Conservation (phyloP, 2,797 vertebrate genomes). For the Betta splendens region DNA sequence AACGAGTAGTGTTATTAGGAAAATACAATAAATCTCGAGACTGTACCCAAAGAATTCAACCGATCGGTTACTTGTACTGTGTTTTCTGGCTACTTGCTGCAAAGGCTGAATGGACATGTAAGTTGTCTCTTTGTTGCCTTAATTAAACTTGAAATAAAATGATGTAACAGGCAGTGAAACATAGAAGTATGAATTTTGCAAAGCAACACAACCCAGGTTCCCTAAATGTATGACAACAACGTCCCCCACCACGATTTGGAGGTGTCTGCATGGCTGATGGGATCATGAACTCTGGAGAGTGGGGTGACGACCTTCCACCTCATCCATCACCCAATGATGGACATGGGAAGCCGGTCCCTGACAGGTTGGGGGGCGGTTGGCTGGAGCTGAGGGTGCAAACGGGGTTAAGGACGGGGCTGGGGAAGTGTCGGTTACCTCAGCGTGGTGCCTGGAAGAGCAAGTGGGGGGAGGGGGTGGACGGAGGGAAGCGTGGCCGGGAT, state of each 20-base stretch:
- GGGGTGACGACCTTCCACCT: constrained; percentile 83
- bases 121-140: too few species aligned
- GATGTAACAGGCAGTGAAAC: constrained; percentile 2
- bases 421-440: constrained; percentile 46
- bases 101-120: too few species aligned
- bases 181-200: constrained; percentile 12
- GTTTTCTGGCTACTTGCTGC: too few species aligned
- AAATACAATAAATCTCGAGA: constrained; percentile 25
- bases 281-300: constrained; percentile 80
- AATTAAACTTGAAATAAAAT: too few species aligned
- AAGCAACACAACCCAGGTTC: constrained; percentile 18
- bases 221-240: constrained; percentile 56
- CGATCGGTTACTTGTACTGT: constrained; percentile 7
- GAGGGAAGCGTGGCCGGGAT: constrained; percentile 48
- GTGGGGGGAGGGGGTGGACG: constrained; percentile 7
- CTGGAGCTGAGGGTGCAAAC: constrained; percentile 63
- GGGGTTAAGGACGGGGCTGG: constrained; percentile 66
- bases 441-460: constrained; percentile 39
- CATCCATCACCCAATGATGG: constrained; percentile 86
- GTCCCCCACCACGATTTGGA: constrained; percentile 61
- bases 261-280: constrained; percentile 78
- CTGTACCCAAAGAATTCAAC: constrained; percentile 10
- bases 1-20: constrained; percentile 25
- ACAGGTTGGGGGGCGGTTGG: constrained; percentile 68
- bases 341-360: constrained; percentile 83